Conservation (phyloP, 2,888 invertebrate genomes). For the Caenorhabditis wallacei region DNA sequence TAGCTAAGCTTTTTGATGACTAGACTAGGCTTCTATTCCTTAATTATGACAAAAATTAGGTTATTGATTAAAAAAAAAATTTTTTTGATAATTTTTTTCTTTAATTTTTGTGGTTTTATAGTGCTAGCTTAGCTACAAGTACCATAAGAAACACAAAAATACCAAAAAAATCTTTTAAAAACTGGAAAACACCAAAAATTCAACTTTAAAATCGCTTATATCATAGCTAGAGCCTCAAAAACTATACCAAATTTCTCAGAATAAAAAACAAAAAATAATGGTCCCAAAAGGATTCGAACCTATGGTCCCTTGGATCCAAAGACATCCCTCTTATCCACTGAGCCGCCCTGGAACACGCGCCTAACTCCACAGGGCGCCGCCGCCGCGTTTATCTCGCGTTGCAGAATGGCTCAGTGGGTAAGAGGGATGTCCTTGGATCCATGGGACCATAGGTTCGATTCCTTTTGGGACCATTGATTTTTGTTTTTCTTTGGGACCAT, state of each 20-base stretch:
- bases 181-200: no score
- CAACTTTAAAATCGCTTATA: no score
- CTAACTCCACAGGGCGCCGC: neutral
- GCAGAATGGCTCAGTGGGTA: neutral
- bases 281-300: conserved; percentile 6
- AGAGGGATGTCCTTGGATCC: neutral
- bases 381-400: neutral
- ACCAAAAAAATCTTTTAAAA: no score
- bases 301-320: neutral
- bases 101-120: no score
- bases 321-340: neutral
- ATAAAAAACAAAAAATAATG: neutral
- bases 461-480: neutral
- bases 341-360: neutral
- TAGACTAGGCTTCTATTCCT: no score
- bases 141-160: no score
- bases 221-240: neutral
- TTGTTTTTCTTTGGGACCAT: neutral
- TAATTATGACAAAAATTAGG: no score
- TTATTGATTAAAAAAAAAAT: no score
- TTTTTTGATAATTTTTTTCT: no score
- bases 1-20: no score
- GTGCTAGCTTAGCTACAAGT: no score
- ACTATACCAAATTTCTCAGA: neutral
- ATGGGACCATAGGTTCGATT: neutral